phyloP scores from a whole-genome alignment of 2,113 vertebrate genomes.

The Catagonus wagneri region DNA sequence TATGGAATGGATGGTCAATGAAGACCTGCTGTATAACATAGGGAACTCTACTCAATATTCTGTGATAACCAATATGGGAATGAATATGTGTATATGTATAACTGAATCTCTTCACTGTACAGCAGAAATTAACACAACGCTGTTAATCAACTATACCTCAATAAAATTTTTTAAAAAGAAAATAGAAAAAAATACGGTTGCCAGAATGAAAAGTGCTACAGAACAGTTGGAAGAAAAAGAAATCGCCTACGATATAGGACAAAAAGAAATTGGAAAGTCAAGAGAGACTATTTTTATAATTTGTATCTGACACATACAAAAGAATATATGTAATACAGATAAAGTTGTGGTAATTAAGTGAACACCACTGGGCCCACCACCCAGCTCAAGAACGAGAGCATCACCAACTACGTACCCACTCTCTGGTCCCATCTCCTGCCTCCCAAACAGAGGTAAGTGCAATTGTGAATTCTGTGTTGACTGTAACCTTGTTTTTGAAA shows the following conservation, averaged over 20 bases:
- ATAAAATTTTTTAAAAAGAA: too few relatives aligned
- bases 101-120: too few relatives aligned
- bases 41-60: too few relatives aligned
- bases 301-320: neutral
- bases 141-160: too few relatives aligned
- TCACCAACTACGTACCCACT: neutral
- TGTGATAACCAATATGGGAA: too few relatives aligned
- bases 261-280: constrained; percentile 17
- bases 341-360: neutral
- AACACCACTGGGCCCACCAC: neutral
- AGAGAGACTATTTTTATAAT: neutral
- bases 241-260: neutral
- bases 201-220: neutral
- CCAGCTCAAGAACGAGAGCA: neutral
- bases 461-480: neutral
- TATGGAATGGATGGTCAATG: too few relatives aligned
- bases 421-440: neutral
- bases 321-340: neutral
- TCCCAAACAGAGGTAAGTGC: neutral
- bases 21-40: too few relatives aligned
- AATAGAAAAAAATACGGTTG: neutral
- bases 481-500: neutral
- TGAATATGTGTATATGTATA: too few relatives aligned
- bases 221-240: neutral
- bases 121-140: too few relatives aligned